Conservation (phyloP, 2,888 invertebrate species). For the Fragum sueziense region DNA sequence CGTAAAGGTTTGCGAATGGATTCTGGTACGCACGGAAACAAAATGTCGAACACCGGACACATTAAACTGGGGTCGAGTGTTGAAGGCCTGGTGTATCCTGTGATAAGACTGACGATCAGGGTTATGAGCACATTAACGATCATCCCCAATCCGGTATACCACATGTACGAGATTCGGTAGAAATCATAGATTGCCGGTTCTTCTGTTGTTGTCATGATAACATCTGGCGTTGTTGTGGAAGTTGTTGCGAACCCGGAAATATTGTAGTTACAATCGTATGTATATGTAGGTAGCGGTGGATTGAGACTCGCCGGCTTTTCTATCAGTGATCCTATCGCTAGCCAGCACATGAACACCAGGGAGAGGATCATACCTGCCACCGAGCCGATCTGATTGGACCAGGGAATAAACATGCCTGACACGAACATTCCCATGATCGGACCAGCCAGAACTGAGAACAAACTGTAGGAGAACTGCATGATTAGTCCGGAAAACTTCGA, state of each 20-base stretch:
- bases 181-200: conserved; percentile 52
- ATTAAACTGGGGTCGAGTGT: conserved; percentile 39
- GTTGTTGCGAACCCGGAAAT: conserved; percentile 12
- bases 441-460: conserved; percentile 76
- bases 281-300: conserved; percentile 21
- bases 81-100: conserved; percentile 48
- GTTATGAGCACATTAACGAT: conserved; percentile 50
- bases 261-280: conserved; percentile 39
- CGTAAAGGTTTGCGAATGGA: conserved; percentile 45
- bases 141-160: conserved; percentile 64
- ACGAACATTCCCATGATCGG: conserved; percentile 75
- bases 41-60: conserved; percentile 50
- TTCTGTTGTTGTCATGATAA: neutral
- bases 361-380: conserved; percentile 40
- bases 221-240: neutral
- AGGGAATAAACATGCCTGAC: conserved; percentile 83
- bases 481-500: conserved; percentile 45
- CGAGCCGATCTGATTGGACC: conserved; percentile 69
- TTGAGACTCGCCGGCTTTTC: conserved; percentile 30
- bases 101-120: conserved; percentile 58
- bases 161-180: conserved; percentile 63
- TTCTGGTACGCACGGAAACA: conserved; percentile 53
- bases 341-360: conserved; percentile 53
- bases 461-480: conserved; percentile 75
- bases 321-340: conserved; percentile 38